These are phyloP conservation scores for Brachyhypopomus gauderio DNA, from an alignment of 2,113 vertebrate species.

Conservation along the genomic window DNA sequence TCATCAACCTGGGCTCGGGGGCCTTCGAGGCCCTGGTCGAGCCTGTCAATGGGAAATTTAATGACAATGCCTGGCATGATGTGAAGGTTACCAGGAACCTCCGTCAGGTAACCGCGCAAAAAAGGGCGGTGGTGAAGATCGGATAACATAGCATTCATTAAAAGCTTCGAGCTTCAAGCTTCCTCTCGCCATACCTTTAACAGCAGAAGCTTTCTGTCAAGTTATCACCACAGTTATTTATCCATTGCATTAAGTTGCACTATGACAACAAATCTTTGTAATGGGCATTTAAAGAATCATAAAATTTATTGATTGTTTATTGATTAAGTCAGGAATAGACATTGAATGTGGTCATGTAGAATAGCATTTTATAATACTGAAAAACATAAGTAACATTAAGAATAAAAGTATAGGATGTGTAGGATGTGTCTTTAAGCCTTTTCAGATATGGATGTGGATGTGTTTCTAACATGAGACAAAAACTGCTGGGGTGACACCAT, in stretches of 20 bases:
- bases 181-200: conserved; percentile 15
- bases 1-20: conserved; percentile 99
- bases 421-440: neutral
- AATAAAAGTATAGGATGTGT: neutral
- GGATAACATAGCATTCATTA: conserved; percentile 35
- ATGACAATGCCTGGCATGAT: conserved; percentile 99
- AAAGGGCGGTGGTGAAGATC: conserved; percentile 50
- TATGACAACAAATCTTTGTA: conserved; percentile 19
- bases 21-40: conserved; percentile 99
- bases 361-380: neutral
- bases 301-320: conserved; percentile 1
- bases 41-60: conserved; percentile 99
- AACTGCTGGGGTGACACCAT: too few species aligned
- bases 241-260: conserved; percentile 17
- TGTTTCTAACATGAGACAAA: conserved; percentile 7
- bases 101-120: conserved; percentile 97
- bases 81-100: conserved; percentile 99
- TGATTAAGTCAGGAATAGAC: conserved; percentile 2
- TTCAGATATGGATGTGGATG: neutral
- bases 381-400: neutral
- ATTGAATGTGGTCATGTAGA: neutral
- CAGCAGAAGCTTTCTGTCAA: conserved; percentile 7
- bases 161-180: neutral
- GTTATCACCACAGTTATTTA: neutral
- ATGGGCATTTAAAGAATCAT: neutral